Percentiles rank a stretch among this genome's conserved stretches.
phyloP scores from a whole-genome alignment of 2,888 invertebrate species.

The Cylindroiulus punctatus region DNA sequence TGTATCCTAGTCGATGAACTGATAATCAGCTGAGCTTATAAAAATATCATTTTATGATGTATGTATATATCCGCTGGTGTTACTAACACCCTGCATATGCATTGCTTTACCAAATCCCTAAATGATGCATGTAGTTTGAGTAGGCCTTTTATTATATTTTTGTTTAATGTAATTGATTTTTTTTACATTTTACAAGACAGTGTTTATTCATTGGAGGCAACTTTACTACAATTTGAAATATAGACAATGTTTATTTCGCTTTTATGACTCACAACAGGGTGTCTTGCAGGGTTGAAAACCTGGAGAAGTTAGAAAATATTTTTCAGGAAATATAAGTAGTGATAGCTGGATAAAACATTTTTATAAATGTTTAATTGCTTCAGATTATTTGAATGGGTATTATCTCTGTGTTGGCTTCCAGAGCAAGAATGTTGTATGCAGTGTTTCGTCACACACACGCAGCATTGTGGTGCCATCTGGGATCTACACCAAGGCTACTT shows the following conservation, averaged over 20 bases:
- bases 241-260: neutral
- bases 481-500: neutral
- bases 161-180: neutral
- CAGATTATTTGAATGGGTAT: no score
- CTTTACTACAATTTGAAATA: neutral
- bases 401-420: neutral
- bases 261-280: constrained; percentile 39
- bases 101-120: constrained; percentile 10
- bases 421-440: neutral
- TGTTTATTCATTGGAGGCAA: neutral
- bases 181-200: neutral
- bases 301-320: constrained; percentile 37
- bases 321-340: constrained; percentile 16
- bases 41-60: constrained; percentile 26
- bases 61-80: neutral
- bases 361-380: neutral
- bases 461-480: neutral
- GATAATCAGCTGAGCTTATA: constrained; percentile 42
- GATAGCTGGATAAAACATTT: neutral
- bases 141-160: neutral
- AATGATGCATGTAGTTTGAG: constrained; percentile 29
- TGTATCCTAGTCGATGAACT: constrained; percentile 30
- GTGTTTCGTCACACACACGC: neutral
- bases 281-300: constrained; percentile 22
- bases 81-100: neutral